phyloP scores from a whole-genome alignment of 2,113 vertebrate species.

The Pongo pygmaeus region DNA sequence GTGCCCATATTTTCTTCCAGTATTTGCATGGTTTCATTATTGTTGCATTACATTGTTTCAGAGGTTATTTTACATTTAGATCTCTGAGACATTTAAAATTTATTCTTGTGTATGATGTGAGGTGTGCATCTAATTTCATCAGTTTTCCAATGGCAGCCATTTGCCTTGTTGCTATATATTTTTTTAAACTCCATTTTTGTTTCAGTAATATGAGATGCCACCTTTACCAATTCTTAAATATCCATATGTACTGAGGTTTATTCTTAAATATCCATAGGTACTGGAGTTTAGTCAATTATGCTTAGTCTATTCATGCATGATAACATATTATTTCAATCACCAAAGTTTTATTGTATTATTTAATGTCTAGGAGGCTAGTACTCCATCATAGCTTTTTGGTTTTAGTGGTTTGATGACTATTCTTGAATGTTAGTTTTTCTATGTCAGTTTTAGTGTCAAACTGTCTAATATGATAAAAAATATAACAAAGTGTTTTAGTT shows the following conservation, averaged over 20 bases:
- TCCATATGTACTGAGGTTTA: not conserved
- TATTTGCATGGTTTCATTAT: not conserved
- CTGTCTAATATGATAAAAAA: not conserved
- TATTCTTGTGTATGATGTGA: not conserved
- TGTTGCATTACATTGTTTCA: not conserved
- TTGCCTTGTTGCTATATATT: not conserved
- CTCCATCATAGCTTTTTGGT: not conserved
- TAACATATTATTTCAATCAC: not conserved
- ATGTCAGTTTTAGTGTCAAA: not conserved
- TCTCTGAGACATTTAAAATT: not conserved
- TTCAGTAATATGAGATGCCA: not conserved
- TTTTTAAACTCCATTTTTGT: not conserved
- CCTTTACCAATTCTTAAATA: not conserved
- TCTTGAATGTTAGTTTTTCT: not conserved
- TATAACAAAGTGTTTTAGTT: not conserved
- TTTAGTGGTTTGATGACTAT: not conserved
- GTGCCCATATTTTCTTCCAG: not conserved
- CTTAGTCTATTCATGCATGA: not conserved
- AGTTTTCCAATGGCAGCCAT: not conserved
- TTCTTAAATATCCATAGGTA: not conserved
- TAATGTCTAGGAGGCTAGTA: not conserved
- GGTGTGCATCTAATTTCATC: not conserved
- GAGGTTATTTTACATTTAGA: not conserved
- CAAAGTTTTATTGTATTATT: not conserved
- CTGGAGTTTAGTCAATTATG: not conserved